Evolutionary conservation across 2,888 invertebrate species (phyloP).

Genomic region (Camponotus fellah): DNA sequence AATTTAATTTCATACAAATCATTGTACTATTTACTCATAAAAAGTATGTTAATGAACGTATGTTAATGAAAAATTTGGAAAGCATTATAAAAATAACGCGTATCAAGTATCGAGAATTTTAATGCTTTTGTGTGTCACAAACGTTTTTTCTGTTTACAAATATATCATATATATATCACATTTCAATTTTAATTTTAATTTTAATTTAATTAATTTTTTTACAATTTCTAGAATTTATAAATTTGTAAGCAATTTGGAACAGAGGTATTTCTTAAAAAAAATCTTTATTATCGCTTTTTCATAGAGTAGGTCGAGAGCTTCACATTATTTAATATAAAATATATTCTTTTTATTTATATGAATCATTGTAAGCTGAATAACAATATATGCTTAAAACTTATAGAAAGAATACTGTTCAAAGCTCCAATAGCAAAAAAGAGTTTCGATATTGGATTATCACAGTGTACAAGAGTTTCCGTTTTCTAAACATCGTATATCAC

Average conservation of each 20-base stretch:
- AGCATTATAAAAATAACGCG: not conserved
- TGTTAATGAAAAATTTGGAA: not conserved
- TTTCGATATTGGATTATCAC: conserved; percentile 21
- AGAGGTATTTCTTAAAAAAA: conserved; percentile 37
- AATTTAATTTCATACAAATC: not conserved
- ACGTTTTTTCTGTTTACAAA: not conserved
- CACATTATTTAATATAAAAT: not conserved
- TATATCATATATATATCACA: not conserved
- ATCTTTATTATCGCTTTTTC: conserved; percentile 58
- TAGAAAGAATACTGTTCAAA: conserved; percentile 5
- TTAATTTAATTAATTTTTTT: not conserved
- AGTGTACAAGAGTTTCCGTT: conserved; percentile 17
- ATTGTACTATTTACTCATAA: too few relatives aligned
- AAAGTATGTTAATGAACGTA: not conserved
- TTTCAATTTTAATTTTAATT: not conserved
- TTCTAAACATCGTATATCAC: conserved; percentile 34
- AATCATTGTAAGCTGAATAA: conserved; percentile 2
- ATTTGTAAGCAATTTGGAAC: conserved; percentile 36
- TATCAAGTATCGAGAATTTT: not conserved
- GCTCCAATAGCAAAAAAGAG: not conserved
- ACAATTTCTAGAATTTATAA: conserved; percentile 42
- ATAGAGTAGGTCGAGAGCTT: conserved; percentile 47
- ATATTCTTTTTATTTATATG: not conserved
- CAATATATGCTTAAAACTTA: not conserved
- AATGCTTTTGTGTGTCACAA: not conserved